Evolutionary conservation across 2,888 invertebrate genomes (phyloP), one percentile per base, ranked within the genome.

Genomic region (Athalia rosae): DNA sequence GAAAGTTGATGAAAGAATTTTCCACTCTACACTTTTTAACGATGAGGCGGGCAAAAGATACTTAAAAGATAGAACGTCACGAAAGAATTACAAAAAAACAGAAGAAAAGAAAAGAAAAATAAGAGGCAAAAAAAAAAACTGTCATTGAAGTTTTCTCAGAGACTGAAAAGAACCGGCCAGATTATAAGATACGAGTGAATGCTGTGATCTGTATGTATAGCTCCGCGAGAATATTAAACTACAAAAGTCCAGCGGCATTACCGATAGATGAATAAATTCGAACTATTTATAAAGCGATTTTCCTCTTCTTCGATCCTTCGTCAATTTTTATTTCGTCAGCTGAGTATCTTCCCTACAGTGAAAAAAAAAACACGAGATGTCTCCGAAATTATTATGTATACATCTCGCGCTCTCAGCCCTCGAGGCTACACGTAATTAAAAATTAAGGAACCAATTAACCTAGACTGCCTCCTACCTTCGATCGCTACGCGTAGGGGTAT

Each of bases 131-230:
- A 45, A 15, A 56, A 58, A 43, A 7, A 13, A 58, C n/a, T 9
- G n/a, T 71, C 71, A 58, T 58, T 58, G 45, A 71, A 71, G 58
- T 71, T 58, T 71, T 71, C 56, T 71, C 71, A 58, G 71, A 71
- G 50, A 71, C 50, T 58, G 43, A 71, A 58, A 58, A 13, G 15
- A 43, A 56, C 43, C 56, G 58, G 13, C 58, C 47, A 45, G 71
- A 71, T 71, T 71, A 58, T 71, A 56, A 50, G 71, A 71, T 53
- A 50, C 50, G 66, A 15, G 66, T 66, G 28, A 3, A 50, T 66
- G 66, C 8, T 9, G 53, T 53, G n/a, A 63, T n/a, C 45, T 63
- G 45, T 45, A 50, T 9, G 43, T 13, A 66, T 67, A 50, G 66
- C 50, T 50, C 50, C 50, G 28, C 28, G 2, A 28, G 28, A 28